Conservation (phyloP, 2,797 vertebrate genomes). For the Pseudotriccus pelzelni region DNA sequence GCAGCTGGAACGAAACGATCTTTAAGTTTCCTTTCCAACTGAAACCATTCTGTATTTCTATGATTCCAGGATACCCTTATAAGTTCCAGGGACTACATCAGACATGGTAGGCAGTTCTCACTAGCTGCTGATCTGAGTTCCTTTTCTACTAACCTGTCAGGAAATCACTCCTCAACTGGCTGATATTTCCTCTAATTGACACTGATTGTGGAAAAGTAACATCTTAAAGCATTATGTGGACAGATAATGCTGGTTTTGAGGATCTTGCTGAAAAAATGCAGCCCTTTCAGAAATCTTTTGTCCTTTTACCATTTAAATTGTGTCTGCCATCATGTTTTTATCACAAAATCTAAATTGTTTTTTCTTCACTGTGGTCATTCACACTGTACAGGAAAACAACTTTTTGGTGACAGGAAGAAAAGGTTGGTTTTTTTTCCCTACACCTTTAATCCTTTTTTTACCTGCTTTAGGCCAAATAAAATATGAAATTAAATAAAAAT, state of each 20-base stretch:
- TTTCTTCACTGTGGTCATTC: not conserved
- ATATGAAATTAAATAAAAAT: not conserved
- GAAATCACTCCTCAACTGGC: not conserved
- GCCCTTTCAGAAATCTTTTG: not conserved
- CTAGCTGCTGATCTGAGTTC: not conserved
- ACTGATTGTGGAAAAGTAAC: not conserved
- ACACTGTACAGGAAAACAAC: not conserved
- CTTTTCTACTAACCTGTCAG: not conserved
- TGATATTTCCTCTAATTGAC: not conserved
- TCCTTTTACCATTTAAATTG: not conserved
- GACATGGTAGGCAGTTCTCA: not conserved
- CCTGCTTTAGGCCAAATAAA: not conserved
- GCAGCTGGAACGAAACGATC: accelerated
- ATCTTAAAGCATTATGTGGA: not conserved
- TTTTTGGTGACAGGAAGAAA: not conserved
- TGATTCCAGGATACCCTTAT: not conserved
- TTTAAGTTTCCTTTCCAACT: not conserved
- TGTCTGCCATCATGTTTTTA: not conserved
- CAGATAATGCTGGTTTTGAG: not conserved
- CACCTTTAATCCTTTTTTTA: not conserved
- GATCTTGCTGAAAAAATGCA: not conserved
- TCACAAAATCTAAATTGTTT: not conserved
- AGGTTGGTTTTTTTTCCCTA: too few relatives aligned
- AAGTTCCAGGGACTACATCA: not conserved
- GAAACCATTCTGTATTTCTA: not conserved